These are phyloP conservation scores for Meteorus cinctellus DNA, from an alignment of 2,888 invertebrate genomes.

Conservation along the genomic window DNA sequence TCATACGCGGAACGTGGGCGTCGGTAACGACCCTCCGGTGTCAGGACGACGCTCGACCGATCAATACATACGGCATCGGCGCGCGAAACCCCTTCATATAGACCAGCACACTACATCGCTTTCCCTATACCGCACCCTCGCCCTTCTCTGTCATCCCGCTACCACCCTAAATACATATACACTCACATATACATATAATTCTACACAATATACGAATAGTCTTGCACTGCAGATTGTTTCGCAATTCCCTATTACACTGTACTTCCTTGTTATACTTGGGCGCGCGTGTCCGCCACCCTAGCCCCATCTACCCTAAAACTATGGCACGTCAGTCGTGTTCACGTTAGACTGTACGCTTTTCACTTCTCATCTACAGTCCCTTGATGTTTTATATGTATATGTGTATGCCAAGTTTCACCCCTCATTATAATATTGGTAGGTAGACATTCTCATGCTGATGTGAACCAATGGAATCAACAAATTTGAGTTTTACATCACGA, in stretches of 20 bases:
- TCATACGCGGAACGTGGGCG: slow-evolving; percentile 51
- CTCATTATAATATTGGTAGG: slow-evolving; percentile 1
- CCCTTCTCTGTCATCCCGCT: slow-evolving; percentile 2
- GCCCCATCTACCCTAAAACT: slow-evolving; percentile 33
- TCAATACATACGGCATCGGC: slow-evolving; percentile 68
- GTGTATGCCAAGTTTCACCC: neutral
- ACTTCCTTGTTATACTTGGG: slow-evolving; percentile 33
- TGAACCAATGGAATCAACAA: neutral
- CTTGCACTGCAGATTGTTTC: slow-evolving; percentile 11
- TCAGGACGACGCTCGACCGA: slow-evolving; percentile 62
- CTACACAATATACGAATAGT: slow-evolving; percentile 2
- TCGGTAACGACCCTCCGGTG: slow-evolving; percentile 56
- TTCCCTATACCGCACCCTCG: slow-evolving; percentile 6
- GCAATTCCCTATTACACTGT: neutral
- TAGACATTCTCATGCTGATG: neutral
- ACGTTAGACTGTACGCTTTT: slow-evolving; percentile 26
- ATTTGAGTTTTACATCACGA: too few relatives aligned
- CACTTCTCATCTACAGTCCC: neutral
- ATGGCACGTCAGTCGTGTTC: slow-evolving; percentile 47
- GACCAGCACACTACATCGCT: slow-evolving; percentile 11
- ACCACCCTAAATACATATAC: slow-evolving; percentile 37
- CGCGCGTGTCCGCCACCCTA: slow-evolving; percentile 5
- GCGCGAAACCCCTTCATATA: slow-evolving; percentile 48
- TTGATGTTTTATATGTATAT: neutral
- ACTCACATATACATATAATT: neutral